phyloP scores from a whole-genome alignment of 2,888 invertebrate species.

The Acrocyrtus sp. region DNA sequence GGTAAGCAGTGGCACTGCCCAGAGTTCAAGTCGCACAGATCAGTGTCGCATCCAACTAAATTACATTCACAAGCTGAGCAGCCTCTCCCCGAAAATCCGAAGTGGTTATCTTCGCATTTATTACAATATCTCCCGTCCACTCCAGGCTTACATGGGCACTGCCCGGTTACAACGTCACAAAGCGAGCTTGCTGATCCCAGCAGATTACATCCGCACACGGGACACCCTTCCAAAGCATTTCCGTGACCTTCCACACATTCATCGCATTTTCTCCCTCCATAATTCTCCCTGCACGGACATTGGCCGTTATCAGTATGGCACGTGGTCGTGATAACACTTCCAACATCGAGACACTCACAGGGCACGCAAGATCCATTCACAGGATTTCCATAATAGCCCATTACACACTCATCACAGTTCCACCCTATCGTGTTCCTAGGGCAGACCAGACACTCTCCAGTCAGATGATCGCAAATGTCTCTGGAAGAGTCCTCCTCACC shows the following conservation, averaged over 20 bases:
- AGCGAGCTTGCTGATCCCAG: conserved; percentile 76
- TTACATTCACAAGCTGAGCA: conserved; percentile 72
- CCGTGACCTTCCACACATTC: conserved; percentile 78
- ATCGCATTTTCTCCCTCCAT: conserved; percentile 79
- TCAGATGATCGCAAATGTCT: conserved; percentile 77
- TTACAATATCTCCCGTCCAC: conserved; percentile 80
- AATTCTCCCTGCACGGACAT: conserved; percentile 79
- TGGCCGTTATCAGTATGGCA: conserved; percentile 84
- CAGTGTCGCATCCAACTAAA: conserved; percentile 70
- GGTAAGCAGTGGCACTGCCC: conserved; percentile 83
- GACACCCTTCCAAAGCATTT: conserved; percentile 71
- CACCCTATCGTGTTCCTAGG: conserved; percentile 74
- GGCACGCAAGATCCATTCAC: conserved; percentile 70
- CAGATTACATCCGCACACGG: conserved; percentile 78
- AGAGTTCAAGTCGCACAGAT: conserved; percentile 78
- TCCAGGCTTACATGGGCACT: conserved; percentile 81
- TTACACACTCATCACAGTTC: conserved; percentile 67
- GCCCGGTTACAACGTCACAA: conserved; percentile 79
- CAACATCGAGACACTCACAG: conserved; percentile 83
- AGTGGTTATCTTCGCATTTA: conserved; percentile 79
- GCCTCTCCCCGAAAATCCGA: conserved; percentile 80
- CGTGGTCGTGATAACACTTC: conserved; percentile 73
- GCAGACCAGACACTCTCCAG: conserved; percentile 89
- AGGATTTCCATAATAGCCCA: conserved; percentile 70
- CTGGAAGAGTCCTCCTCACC: conserved; percentile 64